Base-by-base conservation (phyloP, 2,113 vertebrate species). In the Neogale vison region DNA sequence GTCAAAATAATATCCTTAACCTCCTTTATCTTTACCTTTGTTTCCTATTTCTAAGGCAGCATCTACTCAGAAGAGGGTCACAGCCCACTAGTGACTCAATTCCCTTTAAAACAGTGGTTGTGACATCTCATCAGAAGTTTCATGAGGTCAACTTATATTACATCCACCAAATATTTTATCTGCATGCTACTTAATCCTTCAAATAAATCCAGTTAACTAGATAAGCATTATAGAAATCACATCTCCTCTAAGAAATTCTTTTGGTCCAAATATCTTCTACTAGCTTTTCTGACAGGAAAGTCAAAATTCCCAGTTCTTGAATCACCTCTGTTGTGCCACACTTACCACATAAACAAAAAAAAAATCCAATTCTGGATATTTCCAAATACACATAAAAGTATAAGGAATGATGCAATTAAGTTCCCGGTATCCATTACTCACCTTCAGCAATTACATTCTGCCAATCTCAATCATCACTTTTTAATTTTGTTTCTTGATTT, bases 1-100 rank as follows among this genome's bases (percentile, higher is more conserved):
- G n/a, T 74, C 36, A 92, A 59, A 94, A 79, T 52, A 93, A 93
- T 82, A 20, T 71, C 10, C 65, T 77, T 97, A 92, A 82, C n/a
- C 74, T 71, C 67, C 47, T 89, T 86, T 92, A 61, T 67, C 52
- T 36, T 55, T 88, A 55, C 39, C 11, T 76, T 84, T 80, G 45
- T 61, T 93, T 82, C 61, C 34, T 81, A 72, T 84, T 80, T 80
- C 55, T 90, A 80, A 52, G 4, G 26, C 82, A 96, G 13, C 52
- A 63, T 74, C 31, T 74, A 90, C 47, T 80, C 34, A 93, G 34
- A 93, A 76, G 39, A 97, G 90, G 12, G 55, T 83, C 69, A 93
- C 50, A 45, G 59, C 90, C 45, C 52, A 80, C 34, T 52, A 8
- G 15, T 83, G 24, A 59, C 52, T 93, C 59, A 83, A 39, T 92